Percentiles rank a stretch among this genome's conserved stretches.
Evolutionary conservation across 2,113 vertebrate genomes (phyloP).

Genomic region (Scophthalmus maximus): DNA sequence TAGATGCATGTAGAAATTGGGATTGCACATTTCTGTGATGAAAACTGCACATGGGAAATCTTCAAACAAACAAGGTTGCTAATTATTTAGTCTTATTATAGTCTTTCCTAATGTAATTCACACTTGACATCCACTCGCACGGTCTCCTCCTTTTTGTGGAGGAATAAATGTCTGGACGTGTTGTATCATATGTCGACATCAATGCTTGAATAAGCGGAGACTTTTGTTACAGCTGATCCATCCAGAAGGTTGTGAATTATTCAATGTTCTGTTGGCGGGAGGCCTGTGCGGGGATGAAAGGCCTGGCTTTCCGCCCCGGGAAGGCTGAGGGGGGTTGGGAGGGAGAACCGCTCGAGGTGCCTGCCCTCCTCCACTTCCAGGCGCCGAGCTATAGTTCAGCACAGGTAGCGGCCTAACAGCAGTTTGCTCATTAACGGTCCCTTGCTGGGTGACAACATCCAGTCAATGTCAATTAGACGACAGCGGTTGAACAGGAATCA

Average conservation of each 20-base stretch:
- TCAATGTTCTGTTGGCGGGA: constrained; percentile 72
- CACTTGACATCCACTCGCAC: neutral
- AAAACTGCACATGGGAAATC: neutral
- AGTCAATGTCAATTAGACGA: constrained; percentile 73
- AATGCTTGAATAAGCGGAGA: constrained; percentile 40
- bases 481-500: constrained; percentile 58
- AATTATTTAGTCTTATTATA: neutral
- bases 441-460: constrained; percentile 71
- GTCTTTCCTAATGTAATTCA: neutral
- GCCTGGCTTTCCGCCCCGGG: constrained; percentile 64
- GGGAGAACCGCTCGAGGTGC: constrained; percentile 55
- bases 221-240: constrained; percentile 51
- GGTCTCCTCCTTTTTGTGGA: neutral
- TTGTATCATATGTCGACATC: constrained; percentile 40
- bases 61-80: neutral
- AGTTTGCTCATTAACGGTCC: constrained; percentile 73
- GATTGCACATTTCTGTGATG: neutral
- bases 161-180: constrained; percentile 9
- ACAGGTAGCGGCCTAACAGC: constrained; percentile 61
- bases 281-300: constrained; percentile 73
- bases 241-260: constrained; percentile 81
- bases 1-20: neutral
- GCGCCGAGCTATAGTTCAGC: constrained; percentile 40
- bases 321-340: constrained; percentile 54
- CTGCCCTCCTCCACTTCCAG: constrained; percentile 41